A percentile compares a stretch with the other conserved stretches of the same genome.
phyloP scores from a whole-genome alignment of 2,113 vertebrate genomes.

The Anoplopoma fimbria region DNA sequence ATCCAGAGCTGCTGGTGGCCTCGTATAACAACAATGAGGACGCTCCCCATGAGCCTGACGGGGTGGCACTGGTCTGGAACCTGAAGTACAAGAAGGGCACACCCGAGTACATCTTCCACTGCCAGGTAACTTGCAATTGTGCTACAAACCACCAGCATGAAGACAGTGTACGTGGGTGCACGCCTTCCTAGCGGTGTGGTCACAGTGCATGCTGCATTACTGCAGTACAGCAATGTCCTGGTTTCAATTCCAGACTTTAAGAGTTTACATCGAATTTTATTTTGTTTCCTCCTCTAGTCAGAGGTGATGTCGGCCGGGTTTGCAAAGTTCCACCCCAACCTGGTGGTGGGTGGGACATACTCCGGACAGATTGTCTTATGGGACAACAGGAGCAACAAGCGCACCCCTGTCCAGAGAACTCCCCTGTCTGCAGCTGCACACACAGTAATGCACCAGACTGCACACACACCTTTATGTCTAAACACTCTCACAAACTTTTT shows the following conservation, averaged over 20 bases:
- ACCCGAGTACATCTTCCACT: conserved; percentile 98
- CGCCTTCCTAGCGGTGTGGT: background rate
- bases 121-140: conserved; percentile 86
- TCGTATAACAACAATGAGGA: conserved; percentile 98
- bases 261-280: background rate
- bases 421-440: conserved; percentile 96
- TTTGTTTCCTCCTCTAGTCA: conserved; percentile 83
- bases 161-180: background rate
- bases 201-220: background rate
- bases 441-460: conserved; percentile 85
- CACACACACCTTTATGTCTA: conserved; percentile 3
- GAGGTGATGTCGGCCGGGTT: conserved; percentile 98
- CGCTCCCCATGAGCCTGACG: conserved; percentile 95
- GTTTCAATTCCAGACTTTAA: background rate
- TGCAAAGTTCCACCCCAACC: conserved; percentile 97
- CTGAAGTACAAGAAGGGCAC: conserved; percentile 98
- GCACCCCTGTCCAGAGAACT: conserved; percentile 97
- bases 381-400: conserved; percentile 99
- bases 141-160: background rate
- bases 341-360: conserved; percentile 97
- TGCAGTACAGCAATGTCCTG: background rate
- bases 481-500: background rate
- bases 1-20: conserved; percentile 94
- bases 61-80: conserved; percentile 97
- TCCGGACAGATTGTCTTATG: conserved; percentile 98